These are phyloP conservation scores for Nycteola revayana DNA, from an alignment of 2,888 invertebrate species.

Conservation along the genomic window DNA sequence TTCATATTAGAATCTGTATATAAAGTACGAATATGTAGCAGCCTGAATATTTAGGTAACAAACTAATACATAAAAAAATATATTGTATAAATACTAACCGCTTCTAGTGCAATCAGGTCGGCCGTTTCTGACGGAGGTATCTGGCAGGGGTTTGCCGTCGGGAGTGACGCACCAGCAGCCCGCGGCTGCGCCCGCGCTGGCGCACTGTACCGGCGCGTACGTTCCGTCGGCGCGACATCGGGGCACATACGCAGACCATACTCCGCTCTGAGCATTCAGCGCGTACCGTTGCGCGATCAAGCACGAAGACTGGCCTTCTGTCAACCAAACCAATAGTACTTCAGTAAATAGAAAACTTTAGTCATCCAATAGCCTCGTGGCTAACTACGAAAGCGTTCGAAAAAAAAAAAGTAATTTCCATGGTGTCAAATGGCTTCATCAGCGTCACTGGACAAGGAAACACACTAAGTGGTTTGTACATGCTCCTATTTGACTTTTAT, in stretches of 20 bases:
- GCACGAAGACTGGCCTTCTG: constrained; percentile 76
- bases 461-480: too few species aligned
- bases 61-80: too few species aligned
- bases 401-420: neutral
- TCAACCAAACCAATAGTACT: too few species aligned
- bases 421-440: too few species aligned
- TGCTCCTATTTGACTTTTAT: too few species aligned
- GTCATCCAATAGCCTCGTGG: too few species aligned
- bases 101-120: constrained; percentile 85
- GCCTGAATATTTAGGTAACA: too few species aligned
- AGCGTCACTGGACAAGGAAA: too few species aligned
- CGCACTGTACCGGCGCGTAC: constrained; percentile 93
- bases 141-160: constrained; percentile 90
- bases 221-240: constrained; percentile 91
- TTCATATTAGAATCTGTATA: too few species aligned
- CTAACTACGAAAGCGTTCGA: too few species aligned
- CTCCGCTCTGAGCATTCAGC: constrained; percentile 58
- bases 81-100: constrained; percentile 56
- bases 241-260: constrained; percentile 85
- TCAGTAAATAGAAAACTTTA: too few species aligned
- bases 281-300: constrained; percentile 69
- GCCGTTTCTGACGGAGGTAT: constrained; percentile 87
- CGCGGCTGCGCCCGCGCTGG: constrained; percentile 87
- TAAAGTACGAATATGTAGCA: too few species aligned
- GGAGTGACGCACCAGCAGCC: constrained; percentile 96